Percentiles rank a stretch among this genome's conserved stretches.
Evolutionary conservation across 2,113 vertebrate genomes (phyloP).

Genomic region (Zosterops lateralis): DNA sequence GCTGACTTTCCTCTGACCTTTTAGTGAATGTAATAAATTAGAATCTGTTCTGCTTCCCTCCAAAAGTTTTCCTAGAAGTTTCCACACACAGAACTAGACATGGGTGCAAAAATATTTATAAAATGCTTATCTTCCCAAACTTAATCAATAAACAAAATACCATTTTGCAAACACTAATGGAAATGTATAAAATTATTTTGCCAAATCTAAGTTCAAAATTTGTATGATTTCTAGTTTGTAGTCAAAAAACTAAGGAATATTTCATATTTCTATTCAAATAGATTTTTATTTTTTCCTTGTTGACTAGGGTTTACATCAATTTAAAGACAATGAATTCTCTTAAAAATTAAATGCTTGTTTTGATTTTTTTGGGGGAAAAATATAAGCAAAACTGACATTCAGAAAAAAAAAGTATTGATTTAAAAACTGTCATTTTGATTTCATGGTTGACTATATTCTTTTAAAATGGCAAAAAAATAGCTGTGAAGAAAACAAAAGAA

Average conservation of each 20-base stretch:
- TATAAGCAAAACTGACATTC: not conserved
- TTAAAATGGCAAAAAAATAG: not conserved
- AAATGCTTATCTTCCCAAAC: not conserved
- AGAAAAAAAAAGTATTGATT: not conserved
- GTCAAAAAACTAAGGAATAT: not conserved
- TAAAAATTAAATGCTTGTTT: not conserved
- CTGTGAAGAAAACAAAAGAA: not conserved
- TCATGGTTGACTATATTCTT: not conserved
- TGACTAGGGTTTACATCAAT: not conserved
- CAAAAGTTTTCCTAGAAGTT: not conserved
- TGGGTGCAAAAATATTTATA: not conserved
- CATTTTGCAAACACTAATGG: not conserved
- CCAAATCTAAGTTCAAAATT: not conserved
- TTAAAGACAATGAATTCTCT: not conserved
- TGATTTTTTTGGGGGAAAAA: fast-evolving
- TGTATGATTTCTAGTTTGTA: not conserved
- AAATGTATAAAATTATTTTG: not conserved
- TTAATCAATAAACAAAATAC: not conserved
- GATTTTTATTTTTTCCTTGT: not conserved
- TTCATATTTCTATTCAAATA: not conserved
- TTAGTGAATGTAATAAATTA: not conserved
- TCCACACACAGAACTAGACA: not conserved
- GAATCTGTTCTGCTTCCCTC: not conserved
- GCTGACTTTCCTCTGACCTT: not conserved
- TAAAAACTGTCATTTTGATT: not conserved